Evolutionary conservation across 2,888 invertebrate species (phyloP), one percentile per base, ranked within the genome.

Genomic region (Drosophila merina): DNA sequence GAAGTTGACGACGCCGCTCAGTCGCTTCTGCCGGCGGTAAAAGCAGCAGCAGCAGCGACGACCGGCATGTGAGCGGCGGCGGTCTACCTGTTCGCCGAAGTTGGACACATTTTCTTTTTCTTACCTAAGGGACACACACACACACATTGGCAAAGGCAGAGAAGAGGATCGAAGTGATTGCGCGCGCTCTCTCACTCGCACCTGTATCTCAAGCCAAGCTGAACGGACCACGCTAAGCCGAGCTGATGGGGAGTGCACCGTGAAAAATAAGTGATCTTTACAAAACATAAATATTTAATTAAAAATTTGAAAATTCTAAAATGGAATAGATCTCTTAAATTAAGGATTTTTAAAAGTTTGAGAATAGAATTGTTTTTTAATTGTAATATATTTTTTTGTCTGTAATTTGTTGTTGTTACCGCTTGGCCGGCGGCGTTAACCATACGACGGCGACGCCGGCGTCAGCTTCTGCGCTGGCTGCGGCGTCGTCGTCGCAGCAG

Each of bases 371-470:
- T 12, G n/a, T 36, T 2, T 36, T 12, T 6, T 6, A 5, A 6
- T 36, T n/a, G 6, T 6, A 36, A 5, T n/a, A n/a, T 1, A n/a
- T n/a, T 36, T 12, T 36, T 45, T 36, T 59, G 38, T 36, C 14
- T 20, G 25, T 44, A 10, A 10, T 44, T 12, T 45, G 58, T 44
- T 58, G 87, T 74, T 86, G 81, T 81, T 86, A 79, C 84, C 84
- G 87, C 86, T 81, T 81, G 84, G 87, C 86, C 88, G 82, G 68
- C 86, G 82, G 86, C 82, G 82, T 86, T 86, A 86, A 88, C 86
- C 85, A 76, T 77, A 69, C 77, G 62, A 63, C 69, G 59, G 20
- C 72, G 49, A 14, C 59, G 57, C 45, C 59, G 69, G 56, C 56
- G 69, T 48, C 58, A 69, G 36, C 60, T 74, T 51, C 74, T 59